Conservation (phyloP, 2,888 invertebrate genomes). For the Tachystola acroxantha region DNA sequence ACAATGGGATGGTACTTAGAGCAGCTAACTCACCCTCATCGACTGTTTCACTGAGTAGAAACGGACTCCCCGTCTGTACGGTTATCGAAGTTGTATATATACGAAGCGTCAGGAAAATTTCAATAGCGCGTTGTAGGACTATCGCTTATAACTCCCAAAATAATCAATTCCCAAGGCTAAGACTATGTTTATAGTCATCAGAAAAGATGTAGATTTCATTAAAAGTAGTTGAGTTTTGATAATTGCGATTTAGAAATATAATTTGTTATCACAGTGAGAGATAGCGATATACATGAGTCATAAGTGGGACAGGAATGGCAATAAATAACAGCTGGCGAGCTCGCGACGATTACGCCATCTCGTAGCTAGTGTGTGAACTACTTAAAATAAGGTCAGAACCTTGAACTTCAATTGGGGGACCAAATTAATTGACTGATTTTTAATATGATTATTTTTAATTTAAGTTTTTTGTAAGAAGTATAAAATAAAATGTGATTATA, state of each 20-base stretch:
- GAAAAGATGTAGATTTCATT: background rate
- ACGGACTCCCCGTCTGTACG: constrained; percentile 29
- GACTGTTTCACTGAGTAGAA: constrained; percentile 40
- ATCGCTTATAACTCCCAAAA: constrained; percentile 5
- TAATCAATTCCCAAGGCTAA: background rate
- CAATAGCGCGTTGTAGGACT: constrained; percentile 20
- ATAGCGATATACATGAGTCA: background rate
- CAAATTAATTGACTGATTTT: background rate
- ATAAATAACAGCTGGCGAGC: background rate
- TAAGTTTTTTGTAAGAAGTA: too few species aligned
- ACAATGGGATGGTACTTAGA: constrained; percentile 23
- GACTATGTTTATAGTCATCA: background rate
- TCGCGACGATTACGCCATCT: constrained; percentile 5
- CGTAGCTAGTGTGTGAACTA: background rate
- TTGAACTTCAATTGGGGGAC: background rate
- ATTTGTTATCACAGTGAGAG: constrained; percentile 1
- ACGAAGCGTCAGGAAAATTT: constrained; percentile 19
- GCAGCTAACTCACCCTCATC: constrained; percentile 28
- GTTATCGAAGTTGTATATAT: constrained; percentile 19
- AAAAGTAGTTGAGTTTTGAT: background rate
- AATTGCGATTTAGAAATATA: background rate
- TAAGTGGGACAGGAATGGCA: constrained; percentile 11
- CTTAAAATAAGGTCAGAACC: background rate
- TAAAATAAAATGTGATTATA: too few species aligned
- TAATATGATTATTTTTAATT: too few species aligned